Evolutionary conservation across 2,113 vertebrate genomes (phyloP), one percentile per base, ranked within the genome.

Genomic region (Penelope pileata): DNA sequence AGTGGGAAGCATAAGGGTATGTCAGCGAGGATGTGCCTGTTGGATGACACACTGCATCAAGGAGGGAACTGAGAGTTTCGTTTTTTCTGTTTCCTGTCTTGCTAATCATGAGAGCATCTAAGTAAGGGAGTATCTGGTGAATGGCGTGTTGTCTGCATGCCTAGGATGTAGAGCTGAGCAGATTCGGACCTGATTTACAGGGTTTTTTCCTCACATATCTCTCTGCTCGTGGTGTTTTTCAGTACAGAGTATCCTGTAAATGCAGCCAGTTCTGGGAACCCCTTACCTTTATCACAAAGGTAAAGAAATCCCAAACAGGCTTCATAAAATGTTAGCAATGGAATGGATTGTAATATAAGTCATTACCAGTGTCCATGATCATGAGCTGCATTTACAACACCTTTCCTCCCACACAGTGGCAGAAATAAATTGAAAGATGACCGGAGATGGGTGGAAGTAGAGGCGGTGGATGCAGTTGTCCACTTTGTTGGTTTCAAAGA

Each of bases 1-100:
- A 12, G 0, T 38, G n/a, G 70, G 54, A 50, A 50, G 15, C 32
- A 13, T 38, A 76, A 0, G 0, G 12, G 10, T 63, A 9, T 51
- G 26, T 59, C 47, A 68, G 59, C 64, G 53, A 69, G 63, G n/a
- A 19, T 51, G 3, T 12, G 16, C 14, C 51, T 87, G 34, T 16
- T 68, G 69, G 40, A 54, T 48, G 18, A 12, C 16, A 43, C 63
- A 13, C 56, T 75, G 62, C 19, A 73, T 76, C 50, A n/a, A 29
- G 43, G 26, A 58, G 42, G 34, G 30, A 22, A 79, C 56, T 45
- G n/a, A 68, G 36, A 32, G 22, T 38, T 84, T 16, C 2, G 68
- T 84, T 86, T 56, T 50, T 53, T 1, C 34, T 45, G 15, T 60
- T 81, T 58, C 19, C 54, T 40, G 16, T 47, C 40, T 43, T 80